phyloP scores from a whole-genome alignment of 2,888 invertebrate species.

The Bhutanitis thaidina region DNA sequence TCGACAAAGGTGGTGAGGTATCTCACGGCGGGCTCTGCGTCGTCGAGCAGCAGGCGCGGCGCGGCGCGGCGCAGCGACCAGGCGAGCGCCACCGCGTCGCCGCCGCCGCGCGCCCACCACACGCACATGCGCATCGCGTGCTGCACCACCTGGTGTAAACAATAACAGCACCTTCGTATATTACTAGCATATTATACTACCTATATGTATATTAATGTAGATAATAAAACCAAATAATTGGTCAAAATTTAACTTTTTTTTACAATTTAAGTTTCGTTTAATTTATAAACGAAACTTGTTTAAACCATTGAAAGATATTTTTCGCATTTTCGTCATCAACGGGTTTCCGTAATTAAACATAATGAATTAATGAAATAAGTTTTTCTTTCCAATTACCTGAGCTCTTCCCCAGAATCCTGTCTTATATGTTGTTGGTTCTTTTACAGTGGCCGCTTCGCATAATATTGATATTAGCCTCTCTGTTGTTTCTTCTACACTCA shows the following conservation, averaged over 20 bases:
- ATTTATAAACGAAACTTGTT: too few relatives aligned
- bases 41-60: constrained; percentile 91
- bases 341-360: too few relatives aligned
- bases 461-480: constrained; percentile 91
- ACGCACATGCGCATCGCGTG: constrained; percentile 95
- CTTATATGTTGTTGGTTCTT: constrained; percentile 91
- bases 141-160: constrained; percentile 92
- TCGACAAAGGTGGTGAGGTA: too few relatives aligned
- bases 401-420: constrained; percentile 96
- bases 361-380: too few relatives aligned
- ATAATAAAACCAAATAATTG: too few relatives aligned
- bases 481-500: constrained; percentile 91
- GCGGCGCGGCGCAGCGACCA: constrained; percentile 90
- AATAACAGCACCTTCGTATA: too few relatives aligned
- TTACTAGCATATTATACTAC: too few relatives aligned
- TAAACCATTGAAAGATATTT: too few relatives aligned
- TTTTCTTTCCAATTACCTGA: constrained; percentile 74
- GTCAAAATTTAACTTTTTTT: too few relatives aligned
- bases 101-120: constrained; percentile 94
- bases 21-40: constrained; percentile 88
- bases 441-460: constrained; percentile 90
- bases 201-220: too few relatives aligned
- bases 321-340: too few relatives aligned
- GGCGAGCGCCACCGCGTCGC: constrained; percentile 89
- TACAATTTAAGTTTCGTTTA: too few relatives aligned